Evolutionary conservation across 1,140 invertebrate genomes (phyloP), one percentile per base, ranked within the genome.

Genomic region (Brachionus rubens): DNA sequence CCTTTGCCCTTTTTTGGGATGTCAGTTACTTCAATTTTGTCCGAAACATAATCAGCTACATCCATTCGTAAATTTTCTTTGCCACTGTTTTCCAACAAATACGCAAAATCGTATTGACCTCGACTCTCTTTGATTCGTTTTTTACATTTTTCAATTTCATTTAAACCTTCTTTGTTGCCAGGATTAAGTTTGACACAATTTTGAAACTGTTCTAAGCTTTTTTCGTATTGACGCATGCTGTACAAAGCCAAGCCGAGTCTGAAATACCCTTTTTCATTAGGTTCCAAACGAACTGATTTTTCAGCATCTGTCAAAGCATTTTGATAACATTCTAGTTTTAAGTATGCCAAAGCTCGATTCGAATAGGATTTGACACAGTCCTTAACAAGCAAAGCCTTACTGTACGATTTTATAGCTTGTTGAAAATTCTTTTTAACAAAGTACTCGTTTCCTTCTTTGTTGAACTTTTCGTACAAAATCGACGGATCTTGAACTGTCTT

Each of bases 11-110:
- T 72, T 28, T 41, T 41, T 9, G 3, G 12, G 28, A 72, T 26
- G 14, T 50, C 10, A 14, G 16, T 16, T 10, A 72, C 24, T 48
- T 72, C 68, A 16, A 72, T 54, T 30, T 19, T 21, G 12, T 54
- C 68, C 3, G 59, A 65, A 9, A 50, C 24, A 72, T 16, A 72
- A 33, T 72, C 68, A 48, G 68, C 68, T 12, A 47, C 43, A 72
- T 72, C 68, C 1, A 72, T 6, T 41, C 50, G 21, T 2, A 54
- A 48, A 40, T 50, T 41, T 14, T 28, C 33, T 12, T 47, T 33
- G 1, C 36, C 30, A 54, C 28, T 54, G 19, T 72, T 30, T 7
- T 36, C 28, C 28, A 50, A 19, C 0, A 72, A 72, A 50, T 72
- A 36, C 19, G 12, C 33, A 26, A 72, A 50, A 41, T 72, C 68